Evolutionary conservation across 1,140 invertebrate species (phyloP), one percentile per base, ranked within the genome.

Genomic region (Meteorus sp.): DNA sequence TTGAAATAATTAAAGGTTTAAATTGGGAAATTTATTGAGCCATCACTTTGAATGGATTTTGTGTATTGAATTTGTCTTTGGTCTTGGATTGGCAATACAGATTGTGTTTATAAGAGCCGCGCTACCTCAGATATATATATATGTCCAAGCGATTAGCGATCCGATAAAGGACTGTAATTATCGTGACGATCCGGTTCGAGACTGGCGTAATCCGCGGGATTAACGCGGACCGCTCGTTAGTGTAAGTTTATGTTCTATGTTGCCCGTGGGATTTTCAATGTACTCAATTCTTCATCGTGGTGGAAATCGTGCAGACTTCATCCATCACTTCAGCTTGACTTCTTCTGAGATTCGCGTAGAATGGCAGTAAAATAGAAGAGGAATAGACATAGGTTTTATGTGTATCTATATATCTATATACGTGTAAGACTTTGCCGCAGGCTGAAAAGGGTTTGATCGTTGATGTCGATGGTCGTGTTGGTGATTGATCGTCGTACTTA

Each of bases 271-370:
- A 27, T 8, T 23, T 17, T 27, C 43, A 13, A 33, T 48, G n/a
- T 48, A 25, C 23, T 39, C 51, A 6, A 37, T 19, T 22, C 22
- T 23, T 13, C 9, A 20, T 44, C 15, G 31, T n/a, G 20, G 31
- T 15, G 57, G 41, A 29, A 47, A 47, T 51, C 35, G 44, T 8
- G 58, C 7, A 48, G 53, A 47, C 39, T 39, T 23, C 51, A 60
- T 60, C 51, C 31, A 60, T 60, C 58, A 60, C 51, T 58, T 58
- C 23, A 27, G 44, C 58, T 60, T 39, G 58, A 54, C 29, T 60
- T 55, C 51, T 33, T 56, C 22, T 7, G 19, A 43, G 17, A 20
- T 43, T 2, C 39, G 17, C 8, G 37, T n/a, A 39, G 27, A 51
- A 15, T 35, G 15, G 20, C n/a, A 52, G 25, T 15, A 52, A 31